phyloP scores from a whole-genome alignment of 2,113 vertebrate genomes.

The Antechinus stuartii region DNA sequence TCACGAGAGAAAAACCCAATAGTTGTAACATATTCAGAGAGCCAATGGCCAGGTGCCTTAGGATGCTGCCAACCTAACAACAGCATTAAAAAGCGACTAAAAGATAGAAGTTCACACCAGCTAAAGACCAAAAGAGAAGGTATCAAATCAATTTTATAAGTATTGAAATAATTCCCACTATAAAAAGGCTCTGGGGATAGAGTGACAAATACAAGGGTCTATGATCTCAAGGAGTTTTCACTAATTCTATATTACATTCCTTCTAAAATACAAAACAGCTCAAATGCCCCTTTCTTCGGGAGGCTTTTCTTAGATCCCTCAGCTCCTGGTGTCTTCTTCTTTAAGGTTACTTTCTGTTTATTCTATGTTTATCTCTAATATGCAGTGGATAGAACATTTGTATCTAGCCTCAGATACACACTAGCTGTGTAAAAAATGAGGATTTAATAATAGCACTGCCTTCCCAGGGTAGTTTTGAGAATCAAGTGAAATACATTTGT shows the following conservation, averaged over 20 bases:
- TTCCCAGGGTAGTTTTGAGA: neutral
- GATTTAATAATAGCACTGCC: neutral
- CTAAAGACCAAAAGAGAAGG: neutral
- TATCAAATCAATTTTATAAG: neutral
- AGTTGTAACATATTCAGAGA: neutral
- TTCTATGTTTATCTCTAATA: neutral
- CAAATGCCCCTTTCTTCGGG: neutral
- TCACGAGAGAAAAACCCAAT: neutral
- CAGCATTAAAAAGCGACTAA: neutral
- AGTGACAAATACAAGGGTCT: neutral
- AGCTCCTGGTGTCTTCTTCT: neutral
- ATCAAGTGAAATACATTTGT: neutral
- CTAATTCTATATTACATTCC: neutral
- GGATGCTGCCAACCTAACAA: neutral
- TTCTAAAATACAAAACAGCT: neutral
- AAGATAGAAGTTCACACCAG: neutral
- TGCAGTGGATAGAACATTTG: neutral
- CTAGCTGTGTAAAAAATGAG: neutral
- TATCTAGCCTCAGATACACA: neutral
- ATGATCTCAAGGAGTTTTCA: neutral
- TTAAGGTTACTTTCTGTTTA: neutral
- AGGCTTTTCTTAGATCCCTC: neutral
- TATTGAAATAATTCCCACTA: neutral
- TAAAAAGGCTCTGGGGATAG: neutral
- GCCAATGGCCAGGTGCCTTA: neutral